A percentile compares a stretch with the other conserved stretches of the same genome.
phyloP scores from a whole-genome alignment of 2,888 invertebrate genomes.

The Dynastes grantii region DNA sequence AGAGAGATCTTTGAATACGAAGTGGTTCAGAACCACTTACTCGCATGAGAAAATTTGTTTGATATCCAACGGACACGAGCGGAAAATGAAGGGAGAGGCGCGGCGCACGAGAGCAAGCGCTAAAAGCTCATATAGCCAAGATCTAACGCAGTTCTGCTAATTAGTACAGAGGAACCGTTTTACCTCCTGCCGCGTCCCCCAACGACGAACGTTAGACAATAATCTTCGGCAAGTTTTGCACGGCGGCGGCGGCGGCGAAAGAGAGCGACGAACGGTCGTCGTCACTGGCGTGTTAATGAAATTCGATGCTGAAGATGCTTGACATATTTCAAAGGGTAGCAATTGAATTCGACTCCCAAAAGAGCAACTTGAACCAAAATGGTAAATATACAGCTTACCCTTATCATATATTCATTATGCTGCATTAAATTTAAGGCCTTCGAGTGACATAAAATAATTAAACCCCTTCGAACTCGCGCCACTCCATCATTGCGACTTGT shows the following conservation, averaged over 20 bases:
- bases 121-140: conserved; percentile 43
- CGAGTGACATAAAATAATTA: conserved; percentile 52
- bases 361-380: conserved; percentile 66
- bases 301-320: conserved; percentile 62
- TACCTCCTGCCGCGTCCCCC: conserved; percentile 40
- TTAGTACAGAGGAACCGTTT: conserved; percentile 51
- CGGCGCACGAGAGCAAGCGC: conserved; percentile 19
- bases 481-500: conserved; percentile 15
- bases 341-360: conserved; percentile 68
- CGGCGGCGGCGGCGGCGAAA: conserved; percentile 42
- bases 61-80: conserved; percentile 30
- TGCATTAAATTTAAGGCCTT: conserved; percentile 61
- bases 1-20: conserved; percentile 15
- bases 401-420: conserved; percentile 69
- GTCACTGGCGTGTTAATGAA: conserved; percentile 55
- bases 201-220: conserved; percentile 46
- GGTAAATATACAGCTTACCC: conserved; percentile 65
- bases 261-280: conserved; percentile 29
- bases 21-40: conserved; percentile 30
- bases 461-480: conserved; percentile 32
- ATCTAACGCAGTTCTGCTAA: conserved; percentile 46
- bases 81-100: conserved; percentile 7
- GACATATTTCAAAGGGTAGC: conserved; percentile 68
- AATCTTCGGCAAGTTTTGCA: conserved; percentile 48
- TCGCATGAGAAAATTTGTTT: conserved; percentile 19